Evolutionary conservation across 1,140 invertebrate species (phyloP), one percentile per base, ranked within the genome.

Genomic region (Brachionus paranguensis): DNA sequence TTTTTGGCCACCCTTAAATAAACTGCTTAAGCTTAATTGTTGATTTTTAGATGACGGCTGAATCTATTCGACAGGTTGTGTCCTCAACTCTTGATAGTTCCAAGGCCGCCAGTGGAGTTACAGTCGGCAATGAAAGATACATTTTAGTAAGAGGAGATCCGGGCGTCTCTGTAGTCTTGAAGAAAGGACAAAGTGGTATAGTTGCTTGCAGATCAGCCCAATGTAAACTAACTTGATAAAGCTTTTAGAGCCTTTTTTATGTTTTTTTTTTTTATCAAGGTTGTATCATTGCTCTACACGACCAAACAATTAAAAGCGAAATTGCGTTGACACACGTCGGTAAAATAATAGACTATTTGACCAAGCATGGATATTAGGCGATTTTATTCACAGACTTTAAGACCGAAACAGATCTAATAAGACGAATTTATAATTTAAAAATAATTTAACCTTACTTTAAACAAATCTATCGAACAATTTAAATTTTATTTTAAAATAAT

Each of bases 401-500:
- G 20, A 76, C 20, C 45, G 20, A 76, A 76, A 50, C 27, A 76
- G 20, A 76, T 20, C 43, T 20, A 50, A 8, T 47, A 11, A 76
- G 24, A 76, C 72, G 72, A 76, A 76, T 76, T 72, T 72, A 72
- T 72, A 72, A 72, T 41, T 72, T 72, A 43, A 72, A 68, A 29
- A 68, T 68, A 68, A 68, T 72, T 72, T 72, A 72, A 72, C 33
- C 29, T 60, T 60, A 20, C 53, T 20, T 60, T 43, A 72, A 68
- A 68, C 27, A 72, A 72, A 43, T 43, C 41, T 41, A 41, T 72
- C 68, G 68, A 72, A 72, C 68, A 72, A 72, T 72, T 72, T 43
- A 72, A 60, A 72, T 72, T 72, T 72, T 72, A 72, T 72, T 72
- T 68, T 68, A 68, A 72, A 72, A 72, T 72, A 72, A 72, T 72